Base-by-base conservation (phyloP, 2,113 vertebrate species). In the Ginglymostoma cirratum region DNA sequence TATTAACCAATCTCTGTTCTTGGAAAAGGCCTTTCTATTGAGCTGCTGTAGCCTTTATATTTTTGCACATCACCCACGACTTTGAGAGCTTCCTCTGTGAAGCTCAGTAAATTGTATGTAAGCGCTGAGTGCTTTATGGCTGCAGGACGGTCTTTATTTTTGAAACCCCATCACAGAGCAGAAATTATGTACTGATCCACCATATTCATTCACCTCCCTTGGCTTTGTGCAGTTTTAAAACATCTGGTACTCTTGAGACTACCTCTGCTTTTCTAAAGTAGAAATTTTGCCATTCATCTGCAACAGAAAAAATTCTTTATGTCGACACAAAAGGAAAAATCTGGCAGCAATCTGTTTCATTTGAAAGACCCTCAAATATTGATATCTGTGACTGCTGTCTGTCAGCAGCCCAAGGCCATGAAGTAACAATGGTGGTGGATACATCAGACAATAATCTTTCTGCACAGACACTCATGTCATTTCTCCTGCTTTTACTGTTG, bases 331-430 rank as follows among this genome's bases (percentile, higher is more conserved):
- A 83, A 38, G 80, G 80, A 42, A n/a, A 38, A 83, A 83, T 83
- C 80, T 83, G 80, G 80, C 80, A 83, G 80, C 38, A 83, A 42
- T 83, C 80, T 83, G 80, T 83, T 83, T 83, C 80, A 83, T 83
- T 83, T 83, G 76, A 83, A 83, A 83, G 42, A 83, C 19, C 80
- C 80, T 83, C 80, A 83, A 83, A 83, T 83, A 83, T 83, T 83
- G 80, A 83, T 83, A 83, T 83, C 38, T 21, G 80, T 38, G 42
- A 83, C 48, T 55, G 86, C 27, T 89, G 86, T 27, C 86, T 55
- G 48, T 55, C 86, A 48, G 7, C 86, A 89, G 27, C 86, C 48
- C 86, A 52, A 30, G 86, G 86, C 86, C 86, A 89, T 89, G 86
- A 30, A 89, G 86, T 86, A 55, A 89, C 86, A 89, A 89, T 89